phyloP scores from a whole-genome alignment of 2,797 vertebrate genomes.

The Helarctos malayanus region DNA sequence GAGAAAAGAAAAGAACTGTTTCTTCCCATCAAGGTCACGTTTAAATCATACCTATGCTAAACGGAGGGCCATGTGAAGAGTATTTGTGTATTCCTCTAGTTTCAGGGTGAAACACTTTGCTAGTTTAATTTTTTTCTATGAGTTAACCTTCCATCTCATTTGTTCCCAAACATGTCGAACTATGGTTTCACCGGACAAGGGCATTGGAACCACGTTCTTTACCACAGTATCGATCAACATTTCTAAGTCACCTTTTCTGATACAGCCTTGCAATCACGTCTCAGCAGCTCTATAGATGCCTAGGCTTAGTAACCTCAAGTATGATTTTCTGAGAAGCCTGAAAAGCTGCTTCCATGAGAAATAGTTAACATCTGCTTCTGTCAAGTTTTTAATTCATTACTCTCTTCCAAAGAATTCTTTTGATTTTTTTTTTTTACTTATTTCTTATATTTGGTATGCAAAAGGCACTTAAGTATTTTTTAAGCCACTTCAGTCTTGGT shows the following conservation, averaged over 20 bases:
- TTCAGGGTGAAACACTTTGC: neutral
- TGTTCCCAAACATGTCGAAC: neutral
- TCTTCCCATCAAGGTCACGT: neutral
- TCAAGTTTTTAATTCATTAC: neutral
- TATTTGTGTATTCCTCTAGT: conserved; percentile 18
- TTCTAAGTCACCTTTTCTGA: neutral
- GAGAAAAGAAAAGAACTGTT: conserved; percentile 69
- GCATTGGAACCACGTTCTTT: neutral
- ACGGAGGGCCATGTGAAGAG: neutral
- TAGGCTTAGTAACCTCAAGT: neutral
- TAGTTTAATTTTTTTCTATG: neutral
- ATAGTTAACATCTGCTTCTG: neutral
- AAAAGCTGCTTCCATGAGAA: conserved; percentile 7
- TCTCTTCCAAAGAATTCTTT: conserved; percentile 33
- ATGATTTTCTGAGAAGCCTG: neutral
- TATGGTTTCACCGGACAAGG: neutral
- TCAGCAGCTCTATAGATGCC: neutral
- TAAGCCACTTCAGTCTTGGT: neutral
- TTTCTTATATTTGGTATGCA: neutral
- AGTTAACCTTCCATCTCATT: neutral
- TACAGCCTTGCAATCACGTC: neutral
- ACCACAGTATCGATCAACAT: neutral
- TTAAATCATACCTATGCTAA: conserved; percentile 1
- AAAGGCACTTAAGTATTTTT: neutral
- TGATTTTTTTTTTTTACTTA: neutral